These are phyloP conservation scores for Pelodiscus sinensis DNA, from an alignment of 2,113 vertebrate species.

Conservation along the genomic window DNA sequence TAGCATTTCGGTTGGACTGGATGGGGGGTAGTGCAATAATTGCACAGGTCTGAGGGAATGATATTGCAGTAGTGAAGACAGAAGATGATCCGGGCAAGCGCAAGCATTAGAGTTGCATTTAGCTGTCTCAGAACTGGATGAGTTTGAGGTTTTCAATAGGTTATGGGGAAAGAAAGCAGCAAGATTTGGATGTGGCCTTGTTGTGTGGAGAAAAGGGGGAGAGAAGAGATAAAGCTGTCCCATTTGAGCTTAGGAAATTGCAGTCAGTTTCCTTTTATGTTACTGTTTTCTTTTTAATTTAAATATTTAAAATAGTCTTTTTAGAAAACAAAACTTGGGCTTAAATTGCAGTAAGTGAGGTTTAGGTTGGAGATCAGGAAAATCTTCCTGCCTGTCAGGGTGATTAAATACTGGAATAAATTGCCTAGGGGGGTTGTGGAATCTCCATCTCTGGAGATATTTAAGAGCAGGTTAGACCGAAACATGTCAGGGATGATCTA, in stretches of 20 bases:
- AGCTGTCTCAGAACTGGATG: not conserved
- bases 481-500: no score
- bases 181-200: not conserved
- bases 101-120: not conserved
- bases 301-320: not conserved
- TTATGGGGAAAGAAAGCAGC: not conserved
- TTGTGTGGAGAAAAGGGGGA: not conserved
- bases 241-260: not conserved
- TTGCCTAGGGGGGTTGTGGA: no score
- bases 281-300: not conserved
- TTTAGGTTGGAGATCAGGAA: no score
- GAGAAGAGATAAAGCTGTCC: no score
- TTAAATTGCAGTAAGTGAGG: no score
- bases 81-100: not conserved
- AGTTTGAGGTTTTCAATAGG: not conserved
- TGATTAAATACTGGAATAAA: no score
- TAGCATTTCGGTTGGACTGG: not conserved
- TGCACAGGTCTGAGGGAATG: not conserved
- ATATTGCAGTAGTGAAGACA: not conserved
- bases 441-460: no score
- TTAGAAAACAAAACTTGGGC: no score
- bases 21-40: not conserved
- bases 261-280: not conserved
- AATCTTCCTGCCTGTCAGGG: no score
- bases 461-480: no score